phyloP scores from a whole-genome alignment of 2,888 invertebrate species.

The Toxonevra muliebris region DNA sequence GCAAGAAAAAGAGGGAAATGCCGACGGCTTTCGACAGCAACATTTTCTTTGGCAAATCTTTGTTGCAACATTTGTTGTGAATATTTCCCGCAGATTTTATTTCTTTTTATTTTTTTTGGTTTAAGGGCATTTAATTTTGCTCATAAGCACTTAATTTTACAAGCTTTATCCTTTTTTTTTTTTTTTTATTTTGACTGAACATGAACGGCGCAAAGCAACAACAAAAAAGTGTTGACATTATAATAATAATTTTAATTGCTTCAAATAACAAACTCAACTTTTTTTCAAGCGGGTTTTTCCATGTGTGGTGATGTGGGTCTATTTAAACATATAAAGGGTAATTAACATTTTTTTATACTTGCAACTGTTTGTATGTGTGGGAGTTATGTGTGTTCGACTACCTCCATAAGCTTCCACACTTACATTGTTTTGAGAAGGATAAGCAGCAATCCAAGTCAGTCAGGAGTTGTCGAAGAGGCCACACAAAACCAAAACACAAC shows the following conservation, averaged over 20 bases:
- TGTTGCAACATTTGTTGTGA: constrained; percentile 29
- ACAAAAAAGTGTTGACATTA: constrained; percentile 59
- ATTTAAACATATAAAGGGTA: constrained; percentile 35
- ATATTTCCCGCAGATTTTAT: background rate
- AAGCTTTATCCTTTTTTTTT: constrained; percentile 8
- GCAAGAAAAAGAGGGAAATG: background rate
- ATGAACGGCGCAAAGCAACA: background rate
- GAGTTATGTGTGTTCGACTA: no score
- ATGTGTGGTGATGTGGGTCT: constrained; percentile 23
- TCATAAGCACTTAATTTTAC: constrained; percentile 18
- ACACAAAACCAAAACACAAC: background rate
- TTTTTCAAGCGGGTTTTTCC: constrained; percentile 36
- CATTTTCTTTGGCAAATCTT: constrained; percentile 12
- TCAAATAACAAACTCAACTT: constrained; percentile 52
- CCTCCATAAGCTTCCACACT: no score
- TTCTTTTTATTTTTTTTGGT: constrained; percentile 11
- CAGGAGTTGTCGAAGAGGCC: no score
- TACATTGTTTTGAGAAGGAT: no score
- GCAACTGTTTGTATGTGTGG: background rate
- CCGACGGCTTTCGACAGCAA: background rate
- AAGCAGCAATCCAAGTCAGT: background rate
- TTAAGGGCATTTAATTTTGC: constrained; percentile 14
- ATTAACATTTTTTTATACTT: constrained; percentile 34
- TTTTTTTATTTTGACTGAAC: constrained; percentile 11
- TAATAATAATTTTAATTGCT: constrained; percentile 64